phyloP scores from a whole-genome alignment of 2,797 vertebrate genomes.

The Cottoperca gobio region DNA sequence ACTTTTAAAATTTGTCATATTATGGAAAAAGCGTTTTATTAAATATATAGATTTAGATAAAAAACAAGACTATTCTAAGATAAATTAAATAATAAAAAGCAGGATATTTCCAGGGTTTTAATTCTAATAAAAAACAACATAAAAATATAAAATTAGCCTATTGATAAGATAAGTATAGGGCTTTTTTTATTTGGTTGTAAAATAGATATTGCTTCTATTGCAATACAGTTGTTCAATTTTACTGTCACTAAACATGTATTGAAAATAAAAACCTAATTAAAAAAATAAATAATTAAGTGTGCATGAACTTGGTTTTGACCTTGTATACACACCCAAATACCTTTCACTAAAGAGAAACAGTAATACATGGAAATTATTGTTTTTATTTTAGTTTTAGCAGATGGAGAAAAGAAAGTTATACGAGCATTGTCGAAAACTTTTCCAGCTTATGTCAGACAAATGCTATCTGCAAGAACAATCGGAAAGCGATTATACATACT shows the following conservation, averaged over 20 bases:
- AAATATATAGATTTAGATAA: neutral
- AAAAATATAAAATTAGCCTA: neutral
- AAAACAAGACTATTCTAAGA: neutral
- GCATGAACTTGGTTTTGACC: constrained; percentile 29
- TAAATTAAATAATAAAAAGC: neutral
- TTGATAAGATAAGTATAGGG: neutral
- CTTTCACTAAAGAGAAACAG: neutral
- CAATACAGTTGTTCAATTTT: neutral
- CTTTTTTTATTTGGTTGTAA: neutral
- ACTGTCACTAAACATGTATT: neutral
- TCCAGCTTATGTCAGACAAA: constrained; percentile 67
- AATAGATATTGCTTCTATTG: neutral
- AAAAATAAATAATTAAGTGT: neutral
- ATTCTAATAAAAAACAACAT: neutral
- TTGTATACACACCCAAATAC: neutral
- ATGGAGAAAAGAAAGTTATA: constrained; percentile 50
- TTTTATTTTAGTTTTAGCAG: constrained; percentile 35
- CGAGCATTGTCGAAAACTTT: constrained; percentile 58
- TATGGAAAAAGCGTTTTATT: neutral
- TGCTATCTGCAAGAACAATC: constrained; percentile 53
- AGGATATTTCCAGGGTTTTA: neutral
- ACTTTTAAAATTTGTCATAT: neutral
- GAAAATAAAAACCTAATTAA: neutral
- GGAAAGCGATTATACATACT: constrained; percentile 59
- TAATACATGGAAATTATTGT: neutral